Conservation (phyloP, 2,888 invertebrate genomes). For the Monochamus alternatus region DNA sequence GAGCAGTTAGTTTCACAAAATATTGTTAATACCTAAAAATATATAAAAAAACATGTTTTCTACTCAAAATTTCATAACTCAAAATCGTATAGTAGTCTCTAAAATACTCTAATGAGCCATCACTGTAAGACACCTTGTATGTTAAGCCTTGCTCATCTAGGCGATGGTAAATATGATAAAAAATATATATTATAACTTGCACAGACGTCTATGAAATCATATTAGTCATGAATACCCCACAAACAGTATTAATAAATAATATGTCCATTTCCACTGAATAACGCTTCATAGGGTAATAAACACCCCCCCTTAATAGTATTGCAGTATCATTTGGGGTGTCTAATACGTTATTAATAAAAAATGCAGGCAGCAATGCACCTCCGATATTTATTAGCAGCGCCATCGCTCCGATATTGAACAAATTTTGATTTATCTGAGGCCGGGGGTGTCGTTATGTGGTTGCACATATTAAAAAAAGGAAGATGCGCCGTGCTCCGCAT, state of each 20-base stretch:
- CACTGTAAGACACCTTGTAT: too few relatives aligned
- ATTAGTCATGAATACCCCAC: constrained; percentile 3
- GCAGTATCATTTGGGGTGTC: constrained; percentile 34
- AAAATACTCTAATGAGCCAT: too few relatives aligned
- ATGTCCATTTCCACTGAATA: constrained; percentile 47
- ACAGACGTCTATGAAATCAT: neutral
- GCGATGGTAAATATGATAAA: too few relatives aligned
- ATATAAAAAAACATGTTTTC: too few relatives aligned
- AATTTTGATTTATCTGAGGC: constrained; percentile 63
- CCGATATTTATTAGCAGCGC: constrained; percentile 64
- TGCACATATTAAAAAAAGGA: constrained; percentile 63
- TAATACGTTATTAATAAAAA: constrained; percentile 61
- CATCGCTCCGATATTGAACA: constrained; percentile 60
- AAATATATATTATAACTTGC: too few relatives aligned
- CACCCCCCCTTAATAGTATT: constrained; percentile 43
- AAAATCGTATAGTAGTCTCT: too few relatives aligned
- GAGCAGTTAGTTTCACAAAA: too few relatives aligned
- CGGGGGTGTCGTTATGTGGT: constrained; percentile 54
- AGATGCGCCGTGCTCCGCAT: constrained; percentile 59
- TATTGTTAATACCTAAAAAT: too few relatives aligned
- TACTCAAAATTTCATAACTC: too few relatives aligned
- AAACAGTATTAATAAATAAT: constrained; percentile 30
- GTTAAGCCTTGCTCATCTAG: too few relatives aligned
- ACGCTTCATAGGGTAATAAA: constrained; percentile 53
- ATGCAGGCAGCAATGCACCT: constrained; percentile 62